Conservation (phyloP, 2,888 invertebrate genomes). For the Colostygia pectinataria region DNA sequence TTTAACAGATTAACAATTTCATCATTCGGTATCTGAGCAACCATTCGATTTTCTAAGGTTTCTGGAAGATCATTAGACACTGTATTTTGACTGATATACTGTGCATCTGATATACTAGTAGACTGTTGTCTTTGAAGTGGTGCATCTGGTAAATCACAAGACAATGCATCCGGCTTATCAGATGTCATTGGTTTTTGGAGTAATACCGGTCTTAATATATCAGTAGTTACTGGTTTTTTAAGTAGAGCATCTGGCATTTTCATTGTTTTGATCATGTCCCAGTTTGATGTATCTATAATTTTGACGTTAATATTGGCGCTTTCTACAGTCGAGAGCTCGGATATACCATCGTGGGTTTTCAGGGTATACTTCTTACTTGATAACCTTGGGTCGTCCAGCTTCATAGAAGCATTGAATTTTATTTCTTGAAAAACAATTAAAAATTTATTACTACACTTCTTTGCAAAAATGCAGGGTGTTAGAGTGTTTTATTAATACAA, state of each 20-base stretch:
- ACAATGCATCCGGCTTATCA: not conserved
- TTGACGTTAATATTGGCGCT: constrained; percentile 52
- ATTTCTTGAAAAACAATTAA: constrained; percentile 57
- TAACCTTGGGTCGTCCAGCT: constrained; percentile 63
- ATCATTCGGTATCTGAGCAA: not conserved
- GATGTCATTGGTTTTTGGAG: constrained; percentile 5
- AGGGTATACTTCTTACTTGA: constrained; percentile 56
- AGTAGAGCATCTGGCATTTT: constrained; percentile 51
- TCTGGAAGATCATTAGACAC: constrained; percentile 16
- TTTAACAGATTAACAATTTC: no score
- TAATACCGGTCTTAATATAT: not conserved
- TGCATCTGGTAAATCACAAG: not conserved
- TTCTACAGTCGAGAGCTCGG: constrained; percentile 42
- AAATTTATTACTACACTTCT: no score
- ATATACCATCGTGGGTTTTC: constrained; percentile 44
- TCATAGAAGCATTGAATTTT: constrained; percentile 44
- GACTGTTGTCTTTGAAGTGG: not conserved
- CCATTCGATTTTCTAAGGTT: constrained; percentile 23
- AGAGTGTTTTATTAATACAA: no score
- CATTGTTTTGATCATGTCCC: constrained; percentile 43
- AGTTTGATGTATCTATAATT: constrained; percentile 46
- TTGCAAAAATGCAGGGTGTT: no score
- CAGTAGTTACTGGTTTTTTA: constrained; percentile 21
- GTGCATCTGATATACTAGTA: not conserved
- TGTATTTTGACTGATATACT: not conserved